A percentile compares a stretch with the other conserved stretches of the same genome.
Conservation (phyloP, 2,888 invertebrate species). For the Brenthis ino region DNA sequence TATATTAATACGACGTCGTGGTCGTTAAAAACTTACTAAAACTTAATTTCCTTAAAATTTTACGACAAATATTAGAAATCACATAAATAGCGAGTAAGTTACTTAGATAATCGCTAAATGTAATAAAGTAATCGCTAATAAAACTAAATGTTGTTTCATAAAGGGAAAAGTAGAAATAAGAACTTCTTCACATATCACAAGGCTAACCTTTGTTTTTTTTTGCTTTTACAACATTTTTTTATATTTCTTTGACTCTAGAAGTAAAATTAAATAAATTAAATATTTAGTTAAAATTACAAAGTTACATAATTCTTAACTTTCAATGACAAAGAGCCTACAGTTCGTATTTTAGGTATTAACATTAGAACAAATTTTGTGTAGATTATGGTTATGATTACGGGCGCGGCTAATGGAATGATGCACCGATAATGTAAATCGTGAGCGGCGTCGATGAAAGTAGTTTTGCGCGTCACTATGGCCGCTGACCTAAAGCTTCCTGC, state of each 20-base stretch:
- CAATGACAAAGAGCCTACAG: neutral
- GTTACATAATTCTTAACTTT: too few species aligned
- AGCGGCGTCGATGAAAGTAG: constrained; percentile 49
- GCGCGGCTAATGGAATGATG: constrained; percentile 45
- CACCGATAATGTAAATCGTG: constrained; percentile 46
- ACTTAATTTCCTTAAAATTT: constrained; percentile 32
- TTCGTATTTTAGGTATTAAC: constrained; percentile 34
- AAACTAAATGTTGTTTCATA: constrained; percentile 14
- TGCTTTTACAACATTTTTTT: neutral
- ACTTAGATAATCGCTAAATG: constrained; percentile 14
- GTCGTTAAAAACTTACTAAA: constrained; percentile 29
- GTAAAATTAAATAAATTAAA: too few species aligned
- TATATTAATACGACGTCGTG: constrained; percentile 19
- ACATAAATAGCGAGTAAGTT: constrained; percentile 14
- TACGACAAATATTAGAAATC: constrained; percentile 31
- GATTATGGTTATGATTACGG: constrained; percentile 40
- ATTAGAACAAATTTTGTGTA: constrained; percentile 37
- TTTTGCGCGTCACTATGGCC: constrained; percentile 42
- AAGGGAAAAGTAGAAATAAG: constrained; percentile 4
- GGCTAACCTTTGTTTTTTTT: neutral
- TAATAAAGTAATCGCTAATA: constrained; percentile 11
- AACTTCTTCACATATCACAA: too few species aligned
- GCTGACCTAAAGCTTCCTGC: constrained; percentile 41
- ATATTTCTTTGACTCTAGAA: too few species aligned
- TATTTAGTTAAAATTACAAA: too few species aligned